phyloP scores from a whole-genome alignment of 2,888 invertebrate genomes.

The Sphaerophoria taeniata region DNA sequence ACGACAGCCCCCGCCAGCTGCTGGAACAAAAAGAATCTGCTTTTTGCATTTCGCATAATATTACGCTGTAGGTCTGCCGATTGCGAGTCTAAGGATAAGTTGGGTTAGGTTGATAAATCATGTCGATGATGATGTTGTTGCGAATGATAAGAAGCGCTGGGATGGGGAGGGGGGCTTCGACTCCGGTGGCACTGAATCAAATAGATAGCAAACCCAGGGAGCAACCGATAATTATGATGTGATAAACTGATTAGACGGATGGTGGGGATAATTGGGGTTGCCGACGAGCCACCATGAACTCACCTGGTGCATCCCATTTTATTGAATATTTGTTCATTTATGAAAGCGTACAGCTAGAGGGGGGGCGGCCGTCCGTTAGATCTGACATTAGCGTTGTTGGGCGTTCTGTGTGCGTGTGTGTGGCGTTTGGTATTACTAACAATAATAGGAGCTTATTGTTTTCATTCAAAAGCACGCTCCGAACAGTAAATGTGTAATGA shows the following conservation, averaged over 20 bases:
- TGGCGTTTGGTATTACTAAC: constrained; percentile 54
- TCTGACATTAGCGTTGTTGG: constrained; percentile 32
- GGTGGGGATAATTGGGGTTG: constrained; percentile 40
- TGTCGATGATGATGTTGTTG: constrained; percentile 4
- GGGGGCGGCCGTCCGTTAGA: background rate
- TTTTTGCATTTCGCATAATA: constrained; percentile 24
- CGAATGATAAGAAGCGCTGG: background rate
- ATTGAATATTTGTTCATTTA: constrained; percentile 42
- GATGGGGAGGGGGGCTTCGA: background rate
- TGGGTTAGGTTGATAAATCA: background rate
- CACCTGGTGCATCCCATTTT: background rate
- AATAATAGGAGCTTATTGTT: constrained; percentile 56
- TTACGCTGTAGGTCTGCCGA: too few relatives aligned
- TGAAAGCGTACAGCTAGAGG: constrained; percentile 44
- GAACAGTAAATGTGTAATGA: too few relatives aligned
- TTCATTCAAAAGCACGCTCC: constrained; percentile 37
- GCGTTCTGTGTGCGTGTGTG: constrained; percentile 27
- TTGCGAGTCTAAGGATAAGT: constrained; percentile 7
- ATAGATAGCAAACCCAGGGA: constrained; percentile 59
- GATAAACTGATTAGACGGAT: constrained; percentile 67
- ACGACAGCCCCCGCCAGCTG: too few relatives aligned
- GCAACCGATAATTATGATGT: constrained; percentile 70
- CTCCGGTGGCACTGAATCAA: constrained; percentile 46
- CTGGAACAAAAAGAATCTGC: constrained; percentile 28
- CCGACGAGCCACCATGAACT: constrained; percentile 1